These are phyloP conservation scores for Cistogaster globosa DNA, from an alignment of 2,888 invertebrate species.

Conservation along the genomic window DNA sequence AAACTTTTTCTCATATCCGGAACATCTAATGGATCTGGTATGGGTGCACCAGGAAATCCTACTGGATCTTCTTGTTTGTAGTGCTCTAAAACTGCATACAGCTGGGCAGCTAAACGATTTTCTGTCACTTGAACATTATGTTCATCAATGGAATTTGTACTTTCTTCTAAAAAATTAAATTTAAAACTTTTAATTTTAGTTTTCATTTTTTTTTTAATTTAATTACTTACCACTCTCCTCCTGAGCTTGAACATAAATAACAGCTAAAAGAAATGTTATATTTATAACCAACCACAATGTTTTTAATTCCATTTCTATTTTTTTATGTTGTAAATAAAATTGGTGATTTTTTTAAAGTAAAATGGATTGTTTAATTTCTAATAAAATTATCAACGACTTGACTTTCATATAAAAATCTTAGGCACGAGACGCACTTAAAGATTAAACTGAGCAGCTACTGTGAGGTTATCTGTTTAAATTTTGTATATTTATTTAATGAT, in stretches of 20 bases:
- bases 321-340: background rate
- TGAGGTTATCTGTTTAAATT: conserved; percentile 28
- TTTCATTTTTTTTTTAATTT: conserved; percentile 12
- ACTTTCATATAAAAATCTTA: conserved; percentile 9
- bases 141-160: conserved; percentile 74
- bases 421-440: conserved; percentile 32
- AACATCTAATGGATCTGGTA: conserved; percentile 91
- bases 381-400: conserved; percentile 49
- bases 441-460: conserved; percentile 41
- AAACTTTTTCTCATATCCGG: conserved; percentile 90
- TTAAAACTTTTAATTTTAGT: too few species aligned
- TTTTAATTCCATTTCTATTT: conserved; percentile 29
- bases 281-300: conserved; percentile 19
- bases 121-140: conserved; percentile 84
- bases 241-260: conserved; percentile 9
- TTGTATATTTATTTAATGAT: conserved; percentile 46
- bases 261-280: background rate
- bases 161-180: conserved; percentile 60
- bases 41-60: conserved; percentile 90
- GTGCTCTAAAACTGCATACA: conserved; percentile 88
- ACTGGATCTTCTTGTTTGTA: conserved; percentile 91
- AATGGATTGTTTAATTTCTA: conserved; percentile 33
- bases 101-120: conserved; percentile 88
- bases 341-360: conserved; percentile 1
- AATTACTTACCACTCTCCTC: conserved; percentile 52